Evolutionary conservation across 64 coral and sea anemone species (phyloP), one percentile per base, ranked within the genome.

Genomic region (Exaiptasia diaphana): DNA sequence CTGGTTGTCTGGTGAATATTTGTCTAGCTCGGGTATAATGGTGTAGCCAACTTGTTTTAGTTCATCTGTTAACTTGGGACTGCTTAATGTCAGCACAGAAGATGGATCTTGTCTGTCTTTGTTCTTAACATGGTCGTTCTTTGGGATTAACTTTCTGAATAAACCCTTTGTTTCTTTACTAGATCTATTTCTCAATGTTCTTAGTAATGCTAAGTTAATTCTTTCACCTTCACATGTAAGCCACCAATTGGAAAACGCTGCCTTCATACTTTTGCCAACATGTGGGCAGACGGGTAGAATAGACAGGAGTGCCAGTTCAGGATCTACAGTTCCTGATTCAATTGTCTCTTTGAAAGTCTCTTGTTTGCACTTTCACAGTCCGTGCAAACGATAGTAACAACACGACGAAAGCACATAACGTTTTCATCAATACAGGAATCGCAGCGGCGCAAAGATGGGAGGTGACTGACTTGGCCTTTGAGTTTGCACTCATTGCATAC

Each of bases 251-350:
- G 74, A 85, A 42, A 92, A 92, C 0, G 65, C 65, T 1, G 81
- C 81, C 86, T 86, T 92, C 41, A 92, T 92, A 39, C 82, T 92
- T 56, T 86, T 92, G 8, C 89, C 89, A 29, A 92, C 75, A 65
- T 85, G 89, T 2, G 89, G 81, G 29, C 75, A 92, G 63, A 85
- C 89, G 28, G 82, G 89, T 13, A 92, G 67, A 40, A 76, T 12
- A 4, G 69, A 82, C 38, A 82, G 57, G 67, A 82, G 55, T 23
- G 57, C 75, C 11, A 88, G 46, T 11, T 67, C 50, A 12, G 74
- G 85, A 32, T 88, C 85, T 88, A 36, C 34, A 0, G 32, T 77
- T 11, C 67, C 85, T 71, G 63, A 22, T 80, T 88, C 85, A 41
- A 85, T 50, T 71, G 23, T 85, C 58, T 55, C 69, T 21, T 75